Evolutionary conservation across 2,113 vertebrate species (phyloP).

Genomic region (Cyprinodon brontotheroides): DNA sequence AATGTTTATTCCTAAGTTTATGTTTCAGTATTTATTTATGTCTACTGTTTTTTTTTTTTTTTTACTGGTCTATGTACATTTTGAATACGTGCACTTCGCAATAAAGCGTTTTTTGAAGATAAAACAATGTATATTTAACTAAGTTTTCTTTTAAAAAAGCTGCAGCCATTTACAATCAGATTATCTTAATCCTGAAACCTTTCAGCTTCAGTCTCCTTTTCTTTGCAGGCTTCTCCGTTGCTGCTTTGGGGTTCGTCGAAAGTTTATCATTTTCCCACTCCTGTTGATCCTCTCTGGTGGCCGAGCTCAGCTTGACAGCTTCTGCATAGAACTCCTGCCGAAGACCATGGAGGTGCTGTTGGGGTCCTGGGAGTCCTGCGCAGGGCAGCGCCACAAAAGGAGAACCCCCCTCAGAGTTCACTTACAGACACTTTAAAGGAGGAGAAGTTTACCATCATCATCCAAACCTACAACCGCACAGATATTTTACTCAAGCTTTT

Average conservation of each 20-base stretch:
- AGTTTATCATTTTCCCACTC: constrained; percentile 51
- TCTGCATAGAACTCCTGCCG: no score
- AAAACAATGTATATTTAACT: no score
- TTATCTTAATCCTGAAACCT: neutral
- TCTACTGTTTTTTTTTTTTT: no score
- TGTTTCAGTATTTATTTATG: no score
- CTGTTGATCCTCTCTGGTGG: constrained; percentile 72
- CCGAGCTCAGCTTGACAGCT: constrained; percentile 67
- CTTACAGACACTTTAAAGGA: constrained; percentile 35
- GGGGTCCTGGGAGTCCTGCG: constrained; percentile 47
- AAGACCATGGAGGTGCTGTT: constrained; percentile 29
- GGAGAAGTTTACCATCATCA: constrained; percentile 88
- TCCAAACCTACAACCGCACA: constrained; percentile 93
- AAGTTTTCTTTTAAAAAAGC: no score
- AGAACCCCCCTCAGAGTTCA: neutral
- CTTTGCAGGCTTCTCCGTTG: constrained; percentile 44
- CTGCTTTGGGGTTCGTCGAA: constrained; percentile 36
- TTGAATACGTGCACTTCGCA: no score
- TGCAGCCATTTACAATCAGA: neutral
- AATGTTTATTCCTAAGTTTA: no score
- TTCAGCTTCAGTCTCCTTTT: neutral
- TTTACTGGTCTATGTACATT: no score
- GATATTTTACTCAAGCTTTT: constrained; percentile 90
- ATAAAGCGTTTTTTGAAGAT: no score
- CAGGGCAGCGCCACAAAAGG: constrained; percentile 10